A percentile compares a stretch with the other conserved stretches of the same genome.
These are phyloP conservation scores for Galemys pyrenaicus DNA, from an alignment of 2,113 vertebrate genomes.

Conservation along the genomic window DNA sequence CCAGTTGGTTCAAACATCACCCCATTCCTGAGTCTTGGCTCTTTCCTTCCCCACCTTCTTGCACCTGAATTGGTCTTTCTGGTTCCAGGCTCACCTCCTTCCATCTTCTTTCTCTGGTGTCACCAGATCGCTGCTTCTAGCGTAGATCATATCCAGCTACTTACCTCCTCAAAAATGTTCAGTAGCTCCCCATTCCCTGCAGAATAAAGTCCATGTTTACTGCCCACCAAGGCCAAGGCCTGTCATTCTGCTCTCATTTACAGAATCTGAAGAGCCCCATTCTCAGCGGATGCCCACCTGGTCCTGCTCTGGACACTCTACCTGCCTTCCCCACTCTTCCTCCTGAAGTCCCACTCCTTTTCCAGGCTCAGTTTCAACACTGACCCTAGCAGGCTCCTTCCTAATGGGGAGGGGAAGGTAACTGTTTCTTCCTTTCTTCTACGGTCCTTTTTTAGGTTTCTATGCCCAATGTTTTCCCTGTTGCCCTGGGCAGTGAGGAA, in stretches of 20 bases:
- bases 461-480: neutral
- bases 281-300: neutral
- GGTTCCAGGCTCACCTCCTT: neutral
- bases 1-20: neutral
- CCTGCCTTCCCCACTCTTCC: neutral
- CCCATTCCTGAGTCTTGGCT: too few relatives aligned
- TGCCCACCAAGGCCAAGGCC: accelerated
- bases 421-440: neutral
- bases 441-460: neutral
- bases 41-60: neutral
- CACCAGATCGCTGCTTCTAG: neutral
- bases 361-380: neutral
- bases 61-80: neutral
- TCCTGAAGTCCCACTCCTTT: neutral
- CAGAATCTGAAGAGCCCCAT: accelerated
- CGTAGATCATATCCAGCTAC: neutral
- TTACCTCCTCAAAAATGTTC: neutral
- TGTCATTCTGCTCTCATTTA: neutral
- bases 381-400: neutral
- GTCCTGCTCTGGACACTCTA: neutral
- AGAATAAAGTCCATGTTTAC: neutral
- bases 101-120: neutral
- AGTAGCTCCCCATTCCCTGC: neutral
- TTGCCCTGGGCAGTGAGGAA: neutral
- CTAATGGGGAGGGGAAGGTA: accelerated